Percentiles rank a stretch among this genome's conserved stretches.
phyloP scores from a whole-genome alignment of 2,888 invertebrate genomes.

The Drosophila antonietae region DNA sequence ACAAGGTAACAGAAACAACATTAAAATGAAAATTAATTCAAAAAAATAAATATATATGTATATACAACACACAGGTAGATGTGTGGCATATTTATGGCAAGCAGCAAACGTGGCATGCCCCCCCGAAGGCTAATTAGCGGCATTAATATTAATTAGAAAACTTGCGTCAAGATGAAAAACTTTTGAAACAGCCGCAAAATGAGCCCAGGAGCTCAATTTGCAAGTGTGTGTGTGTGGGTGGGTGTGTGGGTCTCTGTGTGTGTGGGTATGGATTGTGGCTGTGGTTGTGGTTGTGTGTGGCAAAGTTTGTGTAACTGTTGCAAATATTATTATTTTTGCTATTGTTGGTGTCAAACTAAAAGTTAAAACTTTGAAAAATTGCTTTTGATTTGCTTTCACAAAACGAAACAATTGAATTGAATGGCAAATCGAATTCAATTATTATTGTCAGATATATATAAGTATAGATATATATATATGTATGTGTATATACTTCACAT shows the following conservation, averaged over 20 bases:
- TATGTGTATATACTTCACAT: not conserved
- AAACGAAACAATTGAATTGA: conserved; percentile 36
- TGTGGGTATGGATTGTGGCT: not conserved
- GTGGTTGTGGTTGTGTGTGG: not conserved
- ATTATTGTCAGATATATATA: not conserved
- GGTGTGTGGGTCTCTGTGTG: not conserved
- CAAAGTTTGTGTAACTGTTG: conserved; percentile 41
- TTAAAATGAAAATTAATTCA: conserved; percentile 5
- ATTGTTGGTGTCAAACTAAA: conserved; percentile 50
- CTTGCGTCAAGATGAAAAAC: conserved; percentile 43
- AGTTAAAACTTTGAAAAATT: conserved; percentile 46
- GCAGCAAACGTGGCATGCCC: conserved; percentile 13
- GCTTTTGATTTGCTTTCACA: conserved; percentile 61
- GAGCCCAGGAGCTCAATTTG: conserved; percentile 54
- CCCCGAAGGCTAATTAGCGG: conserved; percentile 58
- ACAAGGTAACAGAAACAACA: not conserved
- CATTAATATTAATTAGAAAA: conserved; percentile 76
- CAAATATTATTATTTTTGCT: conserved; percentile 41
- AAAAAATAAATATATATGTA: not conserved
- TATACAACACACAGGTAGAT: not conserved
- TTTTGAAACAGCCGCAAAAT: conserved; percentile 45
- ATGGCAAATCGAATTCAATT: conserved; percentile 15
- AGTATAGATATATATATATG: too few species aligned
- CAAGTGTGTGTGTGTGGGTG: not conserved
- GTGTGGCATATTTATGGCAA: conserved; percentile 1